These are phyloP conservation scores for Apotomis capreana DNA, from an alignment of 2,888 invertebrate genomes.

Conservation along the genomic window DNA sequence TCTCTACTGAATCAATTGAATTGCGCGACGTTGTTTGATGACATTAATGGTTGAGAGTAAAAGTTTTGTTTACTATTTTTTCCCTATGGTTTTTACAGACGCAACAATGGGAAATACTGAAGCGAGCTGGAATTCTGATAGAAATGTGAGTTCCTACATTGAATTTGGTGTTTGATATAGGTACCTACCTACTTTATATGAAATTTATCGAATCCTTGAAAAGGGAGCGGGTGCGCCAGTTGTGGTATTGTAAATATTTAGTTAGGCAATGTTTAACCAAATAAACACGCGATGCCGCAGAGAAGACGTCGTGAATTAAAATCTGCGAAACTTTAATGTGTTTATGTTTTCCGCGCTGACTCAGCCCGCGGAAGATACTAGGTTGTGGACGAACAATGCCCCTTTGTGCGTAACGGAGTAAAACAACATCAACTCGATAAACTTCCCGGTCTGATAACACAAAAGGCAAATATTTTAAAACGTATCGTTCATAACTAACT, in stretches of 20 bases:
- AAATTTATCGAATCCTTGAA: background rate
- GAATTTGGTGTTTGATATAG: too few species aligned
- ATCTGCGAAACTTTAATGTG: constrained; percentile 4
- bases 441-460: constrained; percentile 1
- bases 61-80: constrained; percentile 2
- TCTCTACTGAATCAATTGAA: constrained; percentile 17
- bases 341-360: constrained; percentile 32
- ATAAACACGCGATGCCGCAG: background rate
- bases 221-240: background rate
- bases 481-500: background rate
- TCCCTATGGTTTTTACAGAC: background rate
- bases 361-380: constrained; percentile 18
- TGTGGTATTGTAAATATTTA: background rate
- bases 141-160: too few species aligned
- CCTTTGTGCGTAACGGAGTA: constrained; percentile 18
- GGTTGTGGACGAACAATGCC: constrained; percentile 8
- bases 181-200: background rate
- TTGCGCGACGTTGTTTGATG: constrained; percentile 7
- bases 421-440: constrained; percentile 3
- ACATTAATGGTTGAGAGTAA: background rate
- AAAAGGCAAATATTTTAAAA: background rate
- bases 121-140: too few species aligned
- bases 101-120: too few species aligned
- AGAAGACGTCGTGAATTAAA: background rate
- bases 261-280: background rate